These are phyloP conservation scores for Myrmecophaga tridactyla DNA, from an alignment of 2,113 vertebrate species.

Conservation along the genomic window DNA sequence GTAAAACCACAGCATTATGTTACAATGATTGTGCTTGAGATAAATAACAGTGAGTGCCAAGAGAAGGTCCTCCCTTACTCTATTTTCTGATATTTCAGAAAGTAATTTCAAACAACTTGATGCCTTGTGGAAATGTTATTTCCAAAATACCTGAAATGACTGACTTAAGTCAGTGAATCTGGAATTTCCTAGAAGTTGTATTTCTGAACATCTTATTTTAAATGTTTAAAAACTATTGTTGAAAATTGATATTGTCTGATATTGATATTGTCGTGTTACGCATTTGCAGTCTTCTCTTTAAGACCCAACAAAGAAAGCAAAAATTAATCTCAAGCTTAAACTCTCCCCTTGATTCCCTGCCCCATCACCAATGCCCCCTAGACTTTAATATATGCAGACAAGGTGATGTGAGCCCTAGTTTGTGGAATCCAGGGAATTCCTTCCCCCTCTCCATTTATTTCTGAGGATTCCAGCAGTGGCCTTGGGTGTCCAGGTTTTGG, in stretches of 20 bases:
- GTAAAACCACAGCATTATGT: neutral
- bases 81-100: neutral
- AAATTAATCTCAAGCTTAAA: neutral
- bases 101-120: neutral
- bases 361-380: neutral
- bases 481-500: neutral
- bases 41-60: neutral
- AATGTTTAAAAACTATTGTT: conserved; percentile 8
- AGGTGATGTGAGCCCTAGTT: neutral
- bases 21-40: neutral
- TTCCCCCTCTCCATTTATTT: neutral
- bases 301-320: neutral
- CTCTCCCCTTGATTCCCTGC: neutral
- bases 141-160: neutral
- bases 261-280: no score
- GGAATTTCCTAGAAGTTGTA: neutral
- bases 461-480: neutral
- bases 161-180: neutral
- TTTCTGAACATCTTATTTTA: neutral
- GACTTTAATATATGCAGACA: neutral
- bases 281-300: no score
- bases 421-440: neutral
- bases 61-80: neutral
- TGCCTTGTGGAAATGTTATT: conserved; percentile 14
- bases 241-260: neutral